phyloP scores from a whole-genome alignment of 2,888 invertebrate genomes.

The Lasius platythorax region DNA sequence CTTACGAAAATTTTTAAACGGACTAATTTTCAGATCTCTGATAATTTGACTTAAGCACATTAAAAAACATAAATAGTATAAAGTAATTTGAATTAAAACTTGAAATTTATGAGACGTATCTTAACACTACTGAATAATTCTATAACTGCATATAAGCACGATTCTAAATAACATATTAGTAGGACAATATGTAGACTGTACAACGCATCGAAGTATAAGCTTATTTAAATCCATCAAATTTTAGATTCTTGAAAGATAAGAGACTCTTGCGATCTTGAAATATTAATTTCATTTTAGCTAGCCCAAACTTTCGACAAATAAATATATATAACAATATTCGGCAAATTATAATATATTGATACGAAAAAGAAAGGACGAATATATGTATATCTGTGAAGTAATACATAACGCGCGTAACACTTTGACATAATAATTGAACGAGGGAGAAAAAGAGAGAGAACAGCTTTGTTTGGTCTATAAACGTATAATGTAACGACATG shows the following conservation, averaged over 20 bases:
- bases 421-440: slow-evolving; percentile 69
- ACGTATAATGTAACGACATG: neutral
- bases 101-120: neutral
- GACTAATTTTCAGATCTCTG: neutral
- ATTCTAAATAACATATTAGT: neutral
- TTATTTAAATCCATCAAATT: neutral
- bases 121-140: neutral
- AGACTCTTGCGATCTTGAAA: neutral
- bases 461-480: neutral
- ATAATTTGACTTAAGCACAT: neutral
- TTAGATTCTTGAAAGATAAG: neutral
- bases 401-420: slow-evolving; percentile 45
- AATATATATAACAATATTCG: neutral
- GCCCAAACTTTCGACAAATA: neutral
- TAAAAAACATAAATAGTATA: neutral
- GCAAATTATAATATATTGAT: slow-evolving; percentile 1
- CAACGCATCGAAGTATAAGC: neutral
- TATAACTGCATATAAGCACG: too few species aligned
- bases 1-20: neutral
- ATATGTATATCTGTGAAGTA: neutral
- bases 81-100: neutral
- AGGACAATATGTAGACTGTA: neutral
- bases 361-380: slow-evolving; percentile 50
- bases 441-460: slow-evolving; percentile 31
- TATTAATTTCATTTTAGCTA: neutral